Evolutionary conservation across 1,140 invertebrate species (phyloP).

Genomic region (Ptiloglossa arizonensis): DNA sequence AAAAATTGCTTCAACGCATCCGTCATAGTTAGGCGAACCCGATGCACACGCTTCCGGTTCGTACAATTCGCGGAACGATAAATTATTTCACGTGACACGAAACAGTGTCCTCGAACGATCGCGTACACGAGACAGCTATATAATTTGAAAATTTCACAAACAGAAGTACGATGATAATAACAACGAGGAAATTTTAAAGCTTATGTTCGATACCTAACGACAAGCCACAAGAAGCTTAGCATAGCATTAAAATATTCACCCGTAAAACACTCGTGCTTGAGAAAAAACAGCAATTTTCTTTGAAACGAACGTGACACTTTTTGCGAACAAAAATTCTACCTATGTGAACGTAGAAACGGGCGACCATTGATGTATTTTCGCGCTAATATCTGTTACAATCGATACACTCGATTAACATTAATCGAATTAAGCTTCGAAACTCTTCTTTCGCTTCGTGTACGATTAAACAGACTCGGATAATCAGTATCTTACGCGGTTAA

Average conservation of each 20-base stretch:
- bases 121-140: background rate
- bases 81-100: slow-evolving; percentile 13
- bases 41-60: background rate
- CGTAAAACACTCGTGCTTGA: slow-evolving; percentile 1
- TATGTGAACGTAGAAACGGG: too few species aligned
- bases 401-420: too few species aligned
- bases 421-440: too few species aligned
- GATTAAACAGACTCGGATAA: too few species aligned
- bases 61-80: background rate
- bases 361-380: too few species aligned
- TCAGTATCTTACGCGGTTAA: too few species aligned
- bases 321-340: slow-evolving; percentile 2
- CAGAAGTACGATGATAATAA: background rate
- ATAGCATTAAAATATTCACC: background rate
- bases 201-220: background rate
- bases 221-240: background rate
- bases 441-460: too few species aligned
- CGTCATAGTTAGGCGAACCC: background rate
- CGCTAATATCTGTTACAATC: too few species aligned
- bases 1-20: background rate
- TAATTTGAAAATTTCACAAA: background rate
- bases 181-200: background rate
- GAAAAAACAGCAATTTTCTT: slow-evolving; percentile 16
- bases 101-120: background rate
- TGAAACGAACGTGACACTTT: slow-evolving; percentile 15